Base-by-base conservation (phyloP, 1,140 invertebrate species). In the Drosophila pandora region DNA sequence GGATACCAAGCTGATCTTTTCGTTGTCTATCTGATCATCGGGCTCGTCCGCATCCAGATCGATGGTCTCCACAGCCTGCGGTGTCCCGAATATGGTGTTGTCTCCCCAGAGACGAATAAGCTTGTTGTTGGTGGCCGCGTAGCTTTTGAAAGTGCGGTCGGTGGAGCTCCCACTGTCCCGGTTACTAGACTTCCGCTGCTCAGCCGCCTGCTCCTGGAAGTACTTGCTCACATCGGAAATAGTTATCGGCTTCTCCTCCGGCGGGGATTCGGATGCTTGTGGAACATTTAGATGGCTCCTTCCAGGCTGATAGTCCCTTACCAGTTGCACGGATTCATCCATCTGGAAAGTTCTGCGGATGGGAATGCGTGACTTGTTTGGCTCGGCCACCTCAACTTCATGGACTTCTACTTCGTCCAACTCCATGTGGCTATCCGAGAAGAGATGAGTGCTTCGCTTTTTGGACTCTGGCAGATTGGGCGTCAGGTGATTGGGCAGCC, bases 401-500 rank as follows among this genome's bases (percentile, higher is more conserved):
- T 12, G 34, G 2, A 37, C 3, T 12, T 37, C 4, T 63, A 37
- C 0, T 10, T 71, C 41, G 0, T 67, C 39, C 17, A 53, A 22
- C 30, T 58, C 47, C 49, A 49, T 58, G 12, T 50, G 55, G 6
- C 41, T 48, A 30, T 25, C 23, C 2, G 17, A 8, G 6, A 65
- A 56, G 0, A 49, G 23, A 3, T 67, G 61, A 0, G 41, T 61
- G 12, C 39, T 50, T 1, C 65, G 78, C 13, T 87, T 87, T 13
- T 87, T 87, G 1, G 82, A 57, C 6, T 78, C 37, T 1, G 82
- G 82, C n/a, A 76, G 64, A 52, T 88, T 88, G 2, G 82, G 82
- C 6, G 82, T 87, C 12, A 87, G 47, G 37, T 87, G 72, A 7
- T 17, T 34, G 3, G 73, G 63, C 10, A 68, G 45, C 2, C 80